Base-by-base conservation (phyloP, 2,888 invertebrate species). In the Orthonychiurus folsomi region DNA sequence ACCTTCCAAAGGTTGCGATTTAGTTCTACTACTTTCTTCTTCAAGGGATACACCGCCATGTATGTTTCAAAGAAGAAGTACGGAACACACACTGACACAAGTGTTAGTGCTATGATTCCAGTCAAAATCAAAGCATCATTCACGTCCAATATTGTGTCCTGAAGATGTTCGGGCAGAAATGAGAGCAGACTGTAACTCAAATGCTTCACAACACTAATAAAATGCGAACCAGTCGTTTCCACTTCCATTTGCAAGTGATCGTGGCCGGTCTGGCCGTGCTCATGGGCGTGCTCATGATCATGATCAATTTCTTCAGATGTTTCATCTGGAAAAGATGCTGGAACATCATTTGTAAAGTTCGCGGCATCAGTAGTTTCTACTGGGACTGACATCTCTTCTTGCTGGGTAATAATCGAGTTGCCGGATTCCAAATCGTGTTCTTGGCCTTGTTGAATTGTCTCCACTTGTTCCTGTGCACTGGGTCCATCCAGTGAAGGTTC, bases 1-100 rank as follows among this genome's bases (percentile, higher is more conserved):
- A 70, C 72, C 65, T 73, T 73, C 73, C 73, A 73, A 15, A 73
- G 56, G 3, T 65, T 69, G 47, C 70, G 71, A 53, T 70, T 73
- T 47, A 73, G 53, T 23, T 73, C 73, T 1, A 68, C 69, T 15
- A 73, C 71, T 60, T 71, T 71, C 60, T 69, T 73, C 56, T 73
- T 73, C 25, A 73, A 52, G 2, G 69, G 69, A 26, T 68, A 59
- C 1, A 67, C 69, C 3, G 68, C 61, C 47, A 70, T 55, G 52
- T 66, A 64, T 15, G 66, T 69, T 52, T 71, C 70, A 24, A 73
- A 65, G 12, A 73, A 56, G 59, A 66, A 73, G 60, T 71, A 73
- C 1, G 73, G 73, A 24, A 73, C 73, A 63, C 73, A 73, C 53
- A 71, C 67, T n/a, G 71, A 71, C 1, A 73, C 66, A 18, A 73